phyloP scores from a whole-genome alignment of 2,888 invertebrate genomes.

The Trisateles emortualis region DNA sequence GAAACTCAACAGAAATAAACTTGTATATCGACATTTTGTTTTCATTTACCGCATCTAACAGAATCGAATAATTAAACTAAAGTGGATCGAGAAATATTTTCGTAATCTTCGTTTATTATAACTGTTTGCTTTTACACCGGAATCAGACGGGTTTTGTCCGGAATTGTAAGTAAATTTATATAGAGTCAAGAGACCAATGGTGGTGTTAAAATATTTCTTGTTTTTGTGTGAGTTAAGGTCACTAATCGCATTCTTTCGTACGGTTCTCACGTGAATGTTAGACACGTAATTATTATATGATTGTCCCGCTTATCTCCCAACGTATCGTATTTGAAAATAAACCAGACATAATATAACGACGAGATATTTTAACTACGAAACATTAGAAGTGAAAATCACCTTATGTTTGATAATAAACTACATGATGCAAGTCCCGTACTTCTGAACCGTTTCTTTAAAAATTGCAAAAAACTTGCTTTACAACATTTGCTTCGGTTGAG shows the following conservation, averaged over 20 bases:
- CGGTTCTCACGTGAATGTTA: conserved; percentile 9
- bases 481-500: too few species aligned
- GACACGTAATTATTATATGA: conserved; percentile 1
- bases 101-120: conserved; percentile 36
- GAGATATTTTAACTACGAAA: too few species aligned
- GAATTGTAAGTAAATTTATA: conserved; percentile 7
- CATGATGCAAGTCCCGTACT: too few species aligned
- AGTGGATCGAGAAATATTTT: conserved; percentile 44
- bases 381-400: too few species aligned
- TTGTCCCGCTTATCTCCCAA: neutral
- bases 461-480: too few species aligned
- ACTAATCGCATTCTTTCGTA: conserved; percentile 12
- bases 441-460: too few species aligned
- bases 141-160: conserved; percentile 25
- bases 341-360: too few species aligned
- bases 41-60: conserved; percentile 37
- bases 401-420: too few species aligned
- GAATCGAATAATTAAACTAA: conserved; percentile 40
- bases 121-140: conserved; percentile 36
- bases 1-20: conserved; percentile 41
- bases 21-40: conserved; percentile 40
- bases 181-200: neutral
- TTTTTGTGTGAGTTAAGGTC: conserved; percentile 6
- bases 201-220: conserved; percentile 2
- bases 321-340: neutral